phyloP scores from a whole-genome alignment of 2,888 invertebrate genomes.

The Eucera pruinosa region DNA sequence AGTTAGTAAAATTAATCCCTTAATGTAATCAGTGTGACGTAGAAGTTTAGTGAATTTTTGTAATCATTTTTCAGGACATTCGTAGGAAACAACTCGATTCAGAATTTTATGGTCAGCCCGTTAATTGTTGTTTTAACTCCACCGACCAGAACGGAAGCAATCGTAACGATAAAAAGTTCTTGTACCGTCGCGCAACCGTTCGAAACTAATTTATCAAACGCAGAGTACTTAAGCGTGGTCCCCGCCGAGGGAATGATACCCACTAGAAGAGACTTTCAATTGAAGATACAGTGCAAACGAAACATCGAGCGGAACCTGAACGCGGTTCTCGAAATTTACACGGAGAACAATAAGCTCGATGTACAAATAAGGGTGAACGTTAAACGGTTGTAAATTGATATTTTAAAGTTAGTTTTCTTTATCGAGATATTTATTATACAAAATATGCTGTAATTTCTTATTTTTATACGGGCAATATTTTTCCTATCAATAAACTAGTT shows the following conservation, averaged over 20 bases:
- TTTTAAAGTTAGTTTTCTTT: constrained; percentile 10
- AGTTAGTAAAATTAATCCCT: constrained; percentile 58
- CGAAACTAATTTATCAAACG: constrained; percentile 71
- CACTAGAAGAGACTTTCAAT: constrained; percentile 69
- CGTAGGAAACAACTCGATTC: constrained; percentile 13
- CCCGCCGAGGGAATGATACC: constrained; percentile 78
- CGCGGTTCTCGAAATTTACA: constrained; percentile 73
- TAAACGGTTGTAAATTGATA: constrained; percentile 42
- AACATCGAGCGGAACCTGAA: constrained; percentile 67
- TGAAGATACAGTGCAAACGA: constrained; percentile 75
- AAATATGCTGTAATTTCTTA: constrained; percentile 23
- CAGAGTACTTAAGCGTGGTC: constrained; percentile 70
- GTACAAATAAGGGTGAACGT: constrained; percentile 59
- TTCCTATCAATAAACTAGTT: constrained; percentile 45
- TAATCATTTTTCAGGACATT: constrained; percentile 40
- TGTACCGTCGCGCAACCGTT: constrained; percentile 73
- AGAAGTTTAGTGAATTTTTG: background rate
- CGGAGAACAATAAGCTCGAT: constrained; percentile 74
- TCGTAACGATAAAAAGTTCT: constrained; percentile 70
- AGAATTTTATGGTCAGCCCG: constrained; percentile 69
- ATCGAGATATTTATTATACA: constrained; percentile 54
- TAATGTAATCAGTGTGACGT: too few species aligned
- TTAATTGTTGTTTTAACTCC: constrained; percentile 65
- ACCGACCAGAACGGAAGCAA: constrained; percentile 70
- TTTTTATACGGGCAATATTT: constrained; percentile 52